These are phyloP conservation scores for Turritopsis rubra DNA, from an alignment of 30 jellyfish, hydroid and myxozoan genomes.

Conservation along the genomic window DNA sequence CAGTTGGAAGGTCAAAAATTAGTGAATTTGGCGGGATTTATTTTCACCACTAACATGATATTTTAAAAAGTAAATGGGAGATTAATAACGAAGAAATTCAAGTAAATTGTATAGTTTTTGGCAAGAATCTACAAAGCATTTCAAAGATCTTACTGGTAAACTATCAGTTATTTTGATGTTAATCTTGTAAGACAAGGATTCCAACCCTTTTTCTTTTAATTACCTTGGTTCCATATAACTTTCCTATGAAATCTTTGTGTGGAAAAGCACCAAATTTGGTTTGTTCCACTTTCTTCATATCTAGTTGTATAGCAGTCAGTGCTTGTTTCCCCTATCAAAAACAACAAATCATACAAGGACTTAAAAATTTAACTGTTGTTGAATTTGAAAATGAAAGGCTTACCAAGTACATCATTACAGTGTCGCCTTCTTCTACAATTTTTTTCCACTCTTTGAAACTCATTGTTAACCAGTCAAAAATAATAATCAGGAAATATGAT, in stretches of 20 bases:
- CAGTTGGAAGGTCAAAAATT: too few relatives aligned
- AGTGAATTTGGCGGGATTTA: too few relatives aligned
- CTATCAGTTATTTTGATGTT: too few relatives aligned
- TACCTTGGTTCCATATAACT: slow-evolving; percentile 84
- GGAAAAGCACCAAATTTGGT: slow-evolving; percentile 90
- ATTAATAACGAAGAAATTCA: too few relatives aligned
- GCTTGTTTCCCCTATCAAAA: slow-evolving; percentile 48
- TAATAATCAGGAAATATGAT: background rate
- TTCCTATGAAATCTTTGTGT: slow-evolving; percentile 74
- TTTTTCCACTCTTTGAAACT: slow-evolving; percentile 53
- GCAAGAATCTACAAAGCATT: too few relatives aligned
- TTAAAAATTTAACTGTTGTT: too few relatives aligned
- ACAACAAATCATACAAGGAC: background rate
- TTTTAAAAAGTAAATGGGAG: too few relatives aligned
- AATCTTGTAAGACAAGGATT: background rate
- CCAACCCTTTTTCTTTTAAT: too few relatives aligned
- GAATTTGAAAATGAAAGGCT: slow-evolving; percentile 6
- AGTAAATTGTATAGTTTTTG: too few relatives aligned
- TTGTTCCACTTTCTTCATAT: slow-evolving; percentile 43
- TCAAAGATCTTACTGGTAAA: too few relatives aligned
- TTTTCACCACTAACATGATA: too few relatives aligned
- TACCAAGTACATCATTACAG: slow-evolving; percentile 60
- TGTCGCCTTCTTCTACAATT: slow-evolving; percentile 62
- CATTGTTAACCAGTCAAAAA: slow-evolving; percentile 18
- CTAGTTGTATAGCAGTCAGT: slow-evolving; percentile 42